Conservation (phyloP, 2,888 invertebrate species). For the Xestoiulus laeticollis region DNA sequence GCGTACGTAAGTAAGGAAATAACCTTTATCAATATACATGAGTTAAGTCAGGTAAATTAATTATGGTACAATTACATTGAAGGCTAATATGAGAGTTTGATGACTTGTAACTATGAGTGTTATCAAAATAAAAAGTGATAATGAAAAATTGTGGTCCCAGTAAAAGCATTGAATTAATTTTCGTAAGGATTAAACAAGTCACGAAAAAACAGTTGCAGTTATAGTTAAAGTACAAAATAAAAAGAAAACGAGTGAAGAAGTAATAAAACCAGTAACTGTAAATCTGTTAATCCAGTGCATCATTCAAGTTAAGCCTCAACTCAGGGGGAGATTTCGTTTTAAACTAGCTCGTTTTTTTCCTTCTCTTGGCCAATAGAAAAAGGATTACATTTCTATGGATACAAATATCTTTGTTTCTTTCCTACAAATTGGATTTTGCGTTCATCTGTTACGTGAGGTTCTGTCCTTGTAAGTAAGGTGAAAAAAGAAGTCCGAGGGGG, state of each 20-base stretch:
- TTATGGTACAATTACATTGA: too few species aligned
- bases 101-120: too few species aligned
- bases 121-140: too few species aligned
- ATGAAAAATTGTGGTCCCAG: too few species aligned
- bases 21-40: too few species aligned
- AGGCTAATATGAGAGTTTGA: too few species aligned
- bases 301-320: slow-evolving; percentile 23
- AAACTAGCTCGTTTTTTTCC: background rate
- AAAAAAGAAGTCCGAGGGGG: background rate
- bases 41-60: too few species aligned
- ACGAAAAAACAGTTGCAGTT: background rate
- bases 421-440: background rate
- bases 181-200: background rate
- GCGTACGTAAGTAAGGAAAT: too few species aligned
- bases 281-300: slow-evolving; percentile 6
- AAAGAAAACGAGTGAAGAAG: background rate
- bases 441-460: background rate
- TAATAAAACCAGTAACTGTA: slow-evolving; percentile 6
- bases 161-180: too few species aligned
- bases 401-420: background rate
- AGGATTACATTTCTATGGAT: background rate
- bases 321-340: slow-evolving; percentile 23
- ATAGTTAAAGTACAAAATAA: background rate
- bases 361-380: background rate
- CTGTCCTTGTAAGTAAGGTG: background rate